Conservation (phyloP, 2,113 vertebrate species). For the Albula goreensis region DNA sequence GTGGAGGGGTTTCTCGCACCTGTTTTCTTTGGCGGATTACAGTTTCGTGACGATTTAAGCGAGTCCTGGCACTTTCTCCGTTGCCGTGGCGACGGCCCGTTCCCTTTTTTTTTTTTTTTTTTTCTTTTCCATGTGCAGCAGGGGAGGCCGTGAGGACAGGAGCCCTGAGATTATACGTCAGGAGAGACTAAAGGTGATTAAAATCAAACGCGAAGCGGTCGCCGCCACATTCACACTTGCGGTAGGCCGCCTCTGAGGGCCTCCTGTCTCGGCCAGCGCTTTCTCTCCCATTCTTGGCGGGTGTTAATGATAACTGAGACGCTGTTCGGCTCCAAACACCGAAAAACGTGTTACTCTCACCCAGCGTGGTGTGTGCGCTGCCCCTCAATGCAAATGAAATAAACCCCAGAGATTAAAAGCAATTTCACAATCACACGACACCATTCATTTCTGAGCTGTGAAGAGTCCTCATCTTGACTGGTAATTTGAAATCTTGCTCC, state of each 20-base stretch:
- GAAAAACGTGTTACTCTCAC: not conserved
- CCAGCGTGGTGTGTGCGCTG: not conserved
- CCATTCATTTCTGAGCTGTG: not conserved
- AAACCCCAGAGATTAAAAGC: not conserved
- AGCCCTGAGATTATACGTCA: not conserved
- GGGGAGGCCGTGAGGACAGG: not conserved
- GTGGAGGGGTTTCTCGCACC: constrained; percentile 3
- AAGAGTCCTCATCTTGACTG: not conserved
- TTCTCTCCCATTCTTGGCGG: not conserved
- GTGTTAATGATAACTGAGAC: not conserved
- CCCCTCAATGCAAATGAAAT: not conserved
- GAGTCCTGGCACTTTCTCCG: not conserved
- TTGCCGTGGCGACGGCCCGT: constrained; percentile 16
- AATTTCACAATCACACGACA: not conserved
- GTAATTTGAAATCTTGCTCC: no score
- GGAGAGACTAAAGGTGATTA: not conserved
- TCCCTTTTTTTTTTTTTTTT: not conserved
- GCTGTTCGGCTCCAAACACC: not conserved
- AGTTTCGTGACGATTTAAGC: not conserved
- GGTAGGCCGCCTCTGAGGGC: no score
- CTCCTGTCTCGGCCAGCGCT: no score
- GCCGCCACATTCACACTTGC: not conserved
- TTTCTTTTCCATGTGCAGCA: not conserved
- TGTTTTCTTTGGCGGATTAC: not conserved
- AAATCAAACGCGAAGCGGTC: not conserved